Base-by-base conservation (phyloP, 2,797 vertebrate species). In the Pseudochirops corinnae region DNA sequence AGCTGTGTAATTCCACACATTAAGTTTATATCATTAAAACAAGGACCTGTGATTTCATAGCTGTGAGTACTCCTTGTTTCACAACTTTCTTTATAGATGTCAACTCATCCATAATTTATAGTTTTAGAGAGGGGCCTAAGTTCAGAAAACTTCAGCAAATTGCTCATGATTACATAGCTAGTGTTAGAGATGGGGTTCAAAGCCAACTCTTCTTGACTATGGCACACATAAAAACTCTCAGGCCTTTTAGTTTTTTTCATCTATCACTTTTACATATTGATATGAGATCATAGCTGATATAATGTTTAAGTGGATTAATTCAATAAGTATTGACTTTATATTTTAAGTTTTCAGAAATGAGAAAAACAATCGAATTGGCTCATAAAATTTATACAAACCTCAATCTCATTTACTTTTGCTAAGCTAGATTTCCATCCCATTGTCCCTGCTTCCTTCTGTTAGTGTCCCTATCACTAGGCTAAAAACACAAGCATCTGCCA, bases 341-440 rank as follows among this genome's bases (percentile, higher is more conserved):
- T 95, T 67, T 95, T 93, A 58, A 58, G 28, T 58, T 58, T 93
- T 91, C 53, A 94, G 62, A 93, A 57, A 13, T 95, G 46, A 94
- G 92, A 13, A 93, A 93, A 96, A 93, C 21, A 52, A 90, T 91
- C 92, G 55, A 90, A 94, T 96, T 87, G 93, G 91, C 56, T 29
- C 9, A n/a, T 0, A 26, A 53, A 91, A 93, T 91, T 92, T 93
- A 60, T n/a, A 39, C 14, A 55, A 57, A 91, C 91, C 39, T 91
- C 93, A 21, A 50, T 87, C 7, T 56, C 29, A 92, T 92, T 95
- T 57, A 33, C 56, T 96, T 18, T 97, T 31, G 87, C 6, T 29
- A 92, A 1, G 82, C 95, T 58, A 92, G 92, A 33, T 55, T 94
- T 93, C 24, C 24, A 16, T 93, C 50, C 21, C 56, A 52, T n/a